Evolutionary conservation across 2,888 invertebrate species (phyloP).

Genomic region (Ophion ellenae): DNA sequence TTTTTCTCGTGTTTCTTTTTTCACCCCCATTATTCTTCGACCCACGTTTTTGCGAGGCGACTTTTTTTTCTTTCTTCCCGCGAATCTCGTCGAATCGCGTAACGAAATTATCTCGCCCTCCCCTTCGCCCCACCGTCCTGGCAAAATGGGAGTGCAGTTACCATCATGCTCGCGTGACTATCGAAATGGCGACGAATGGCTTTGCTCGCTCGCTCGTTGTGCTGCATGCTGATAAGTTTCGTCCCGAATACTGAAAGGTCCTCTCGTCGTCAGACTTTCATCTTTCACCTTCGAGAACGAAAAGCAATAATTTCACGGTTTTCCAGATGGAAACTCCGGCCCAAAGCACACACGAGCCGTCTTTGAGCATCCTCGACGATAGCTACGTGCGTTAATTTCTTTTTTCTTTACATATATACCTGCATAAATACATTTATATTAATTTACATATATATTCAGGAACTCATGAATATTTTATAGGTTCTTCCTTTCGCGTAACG

Average conservation of each 20-base stretch:
- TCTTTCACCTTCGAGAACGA: slow-evolving; percentile 62
- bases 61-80: slow-evolving; percentile 10
- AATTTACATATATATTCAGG: not conserved
- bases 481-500: not conserved
- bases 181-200: slow-evolving; percentile 51
- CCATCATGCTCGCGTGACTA: slow-evolving; percentile 48
- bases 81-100: slow-evolving; percentile 54
- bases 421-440: no score
- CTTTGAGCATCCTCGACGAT: not conserved
- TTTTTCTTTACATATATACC: no score
- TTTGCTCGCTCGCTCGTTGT: slow-evolving; percentile 21
- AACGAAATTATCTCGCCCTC: slow-evolving; percentile 70
- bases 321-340: slow-evolving; percentile 45
- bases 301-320: slow-evolving; percentile 76
- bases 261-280: slow-evolving; percentile 20
- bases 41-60: slow-evolving; percentile 25
- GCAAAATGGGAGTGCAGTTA: slow-evolving; percentile 38
- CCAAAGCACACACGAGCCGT: not conserved
- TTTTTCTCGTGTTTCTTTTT: slow-evolving; percentile 21
- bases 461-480: not conserved
- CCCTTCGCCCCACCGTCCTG: slow-evolving; percentile 26
- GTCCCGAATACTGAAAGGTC: slow-evolving; percentile 59
- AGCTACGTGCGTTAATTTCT: no score
- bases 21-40: slow-evolving; percentile 43
- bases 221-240: slow-evolving; percentile 73